Evolutionary conservation across 2,797 vertebrate genomes (phyloP).

Genomic region (Corythornis leucogaster): DNA sequence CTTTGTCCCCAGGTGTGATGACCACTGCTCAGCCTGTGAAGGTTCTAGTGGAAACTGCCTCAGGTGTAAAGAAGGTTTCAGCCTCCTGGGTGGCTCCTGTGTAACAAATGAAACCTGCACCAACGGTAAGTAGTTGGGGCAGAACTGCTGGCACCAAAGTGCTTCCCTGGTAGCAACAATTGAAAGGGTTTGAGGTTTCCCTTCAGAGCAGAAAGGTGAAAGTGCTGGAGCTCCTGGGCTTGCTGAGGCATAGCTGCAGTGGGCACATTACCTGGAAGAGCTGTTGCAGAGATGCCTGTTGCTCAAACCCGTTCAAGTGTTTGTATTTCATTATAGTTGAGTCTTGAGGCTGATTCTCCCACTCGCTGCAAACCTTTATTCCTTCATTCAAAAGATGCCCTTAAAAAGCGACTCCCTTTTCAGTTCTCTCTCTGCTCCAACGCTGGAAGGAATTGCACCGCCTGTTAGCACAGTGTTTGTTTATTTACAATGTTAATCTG

Average conservation of each 20-base stretch:
- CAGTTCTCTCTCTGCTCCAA: background rate
- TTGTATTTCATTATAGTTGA: background rate
- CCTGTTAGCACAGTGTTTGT: conserved; percentile 28
- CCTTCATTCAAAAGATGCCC: conserved; percentile 13
- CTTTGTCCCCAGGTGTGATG: conserved; percentile 84
- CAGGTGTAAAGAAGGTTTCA: conserved; percentile 85
- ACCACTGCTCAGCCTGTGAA: conserved; percentile 86
- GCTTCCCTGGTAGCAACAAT: background rate
- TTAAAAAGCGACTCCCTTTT: background rate
- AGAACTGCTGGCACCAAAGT: background rate
- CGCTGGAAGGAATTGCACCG: background rate
- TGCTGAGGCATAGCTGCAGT: background rate
- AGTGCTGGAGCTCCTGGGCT: background rate
- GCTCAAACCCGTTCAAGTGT: background rate
- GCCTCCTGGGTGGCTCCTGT: conserved; percentile 83
- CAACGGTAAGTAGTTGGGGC: conserved; percentile 83
- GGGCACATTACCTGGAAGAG: background rate
- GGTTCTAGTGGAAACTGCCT: conserved; percentile 84
- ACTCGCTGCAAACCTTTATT: conserved; percentile 33
- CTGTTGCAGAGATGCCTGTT: background rate
- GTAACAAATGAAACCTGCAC: conserved; percentile 87
- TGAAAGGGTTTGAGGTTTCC: background rate
- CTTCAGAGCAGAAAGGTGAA: background rate
- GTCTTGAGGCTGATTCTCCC: conserved; percentile 43
- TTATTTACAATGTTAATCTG: conserved; percentile 61